Conservation (phyloP, 1,140 invertebrate species). For the Drosophila mojavensis region DNA sequence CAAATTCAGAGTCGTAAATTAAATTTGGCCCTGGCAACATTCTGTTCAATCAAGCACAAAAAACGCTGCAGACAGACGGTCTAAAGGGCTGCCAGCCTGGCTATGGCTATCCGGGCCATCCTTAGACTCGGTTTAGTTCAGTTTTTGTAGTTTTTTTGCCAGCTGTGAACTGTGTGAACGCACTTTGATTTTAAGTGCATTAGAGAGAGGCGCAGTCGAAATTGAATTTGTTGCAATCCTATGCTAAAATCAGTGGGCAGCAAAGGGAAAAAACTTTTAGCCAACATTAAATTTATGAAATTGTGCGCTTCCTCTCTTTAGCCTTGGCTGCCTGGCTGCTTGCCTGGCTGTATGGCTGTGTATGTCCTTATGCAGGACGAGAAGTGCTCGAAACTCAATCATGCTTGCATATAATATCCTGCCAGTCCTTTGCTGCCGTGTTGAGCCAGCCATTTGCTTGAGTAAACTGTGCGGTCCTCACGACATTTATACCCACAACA, state of each 20-base stretch:
- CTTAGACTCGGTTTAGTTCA: conserved; percentile 23
- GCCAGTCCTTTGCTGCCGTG: conserved; percentile 46
- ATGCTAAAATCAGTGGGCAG: conserved; percentile 70
- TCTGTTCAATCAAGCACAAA: conserved; percentile 82
- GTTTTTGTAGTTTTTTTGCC: conserved; percentile 34
- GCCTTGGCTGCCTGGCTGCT: conserved; percentile 17
- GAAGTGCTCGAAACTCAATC: conserved; percentile 74
- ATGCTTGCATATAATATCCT: conserved; percentile 80
- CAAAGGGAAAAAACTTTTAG: conserved; percentile 38
- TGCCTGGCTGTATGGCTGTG: no score
- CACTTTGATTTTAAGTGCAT: conserved; percentile 82
- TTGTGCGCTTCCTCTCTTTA: conserved; percentile 71
- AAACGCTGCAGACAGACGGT: conserved; percentile 66
- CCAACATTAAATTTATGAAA: conserved; percentile 78
- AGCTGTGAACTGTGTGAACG: conserved; percentile 52
- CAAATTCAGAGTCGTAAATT: conserved; percentile 67
- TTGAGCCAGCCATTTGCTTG: conserved; percentile 60
- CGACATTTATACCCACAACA: conserved; percentile 67
- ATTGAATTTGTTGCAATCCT: conserved; percentile 80
- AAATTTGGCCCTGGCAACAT: conserved; percentile 75
- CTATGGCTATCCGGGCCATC: conserved; percentile 7
- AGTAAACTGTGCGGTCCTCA: conserved; percentile 50
- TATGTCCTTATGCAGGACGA: conserved; percentile 14
- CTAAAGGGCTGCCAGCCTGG: conserved; percentile 26
- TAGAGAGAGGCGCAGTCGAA: conserved; percentile 76